Conservation (phyloP, 2,888 invertebrate species). For the Andrena haemorrhoa region DNA sequence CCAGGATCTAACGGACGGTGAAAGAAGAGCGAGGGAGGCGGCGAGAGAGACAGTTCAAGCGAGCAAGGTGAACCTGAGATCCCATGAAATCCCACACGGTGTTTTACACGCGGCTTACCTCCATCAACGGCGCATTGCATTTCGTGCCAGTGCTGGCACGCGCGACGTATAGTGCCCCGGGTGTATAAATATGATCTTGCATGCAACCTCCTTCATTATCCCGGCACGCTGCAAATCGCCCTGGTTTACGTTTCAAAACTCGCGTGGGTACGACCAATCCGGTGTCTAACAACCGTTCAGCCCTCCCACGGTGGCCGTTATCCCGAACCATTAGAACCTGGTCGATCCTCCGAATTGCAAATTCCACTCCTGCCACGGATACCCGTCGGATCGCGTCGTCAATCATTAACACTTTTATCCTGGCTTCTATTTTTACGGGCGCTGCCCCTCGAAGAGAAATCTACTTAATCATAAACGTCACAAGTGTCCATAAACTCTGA, state of each 20-base stretch:
- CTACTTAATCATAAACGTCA: too few species aligned
- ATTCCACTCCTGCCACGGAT: background rate
- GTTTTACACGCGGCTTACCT: conserved; percentile 72
- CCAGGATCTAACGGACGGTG: background rate
- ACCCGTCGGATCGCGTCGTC: too few species aligned
- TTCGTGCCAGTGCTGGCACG: conserved; percentile 73
- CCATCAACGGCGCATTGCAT: conserved; percentile 69
- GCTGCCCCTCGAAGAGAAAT: too few species aligned
- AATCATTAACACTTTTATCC: too few species aligned
- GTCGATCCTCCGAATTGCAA: background rate
- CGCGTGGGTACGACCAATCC: conserved; percentile 66
- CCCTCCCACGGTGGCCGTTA: conserved; percentile 60
- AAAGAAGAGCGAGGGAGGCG: conserved; percentile 27
- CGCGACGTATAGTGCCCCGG: conserved; percentile 72
- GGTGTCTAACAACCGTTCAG: conserved; percentile 59
- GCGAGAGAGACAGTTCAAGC: conserved; percentile 39
- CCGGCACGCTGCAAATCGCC: conserved; percentile 66
- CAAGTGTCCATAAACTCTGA: background rate
- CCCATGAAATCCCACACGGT: conserved; percentile 73
- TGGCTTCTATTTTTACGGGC: too few species aligned
- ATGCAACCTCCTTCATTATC: conserved; percentile 74
- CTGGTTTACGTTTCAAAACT: conserved; percentile 71
- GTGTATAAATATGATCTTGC: conserved; percentile 76
- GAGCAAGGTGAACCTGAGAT: conserved; percentile 70
- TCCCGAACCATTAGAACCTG: conserved; percentile 27